These are phyloP conservation scores for Epizoanthus ramosus DNA, from an alignment of 92 coral and sea anemone species.

Conservation along the genomic window DNA sequence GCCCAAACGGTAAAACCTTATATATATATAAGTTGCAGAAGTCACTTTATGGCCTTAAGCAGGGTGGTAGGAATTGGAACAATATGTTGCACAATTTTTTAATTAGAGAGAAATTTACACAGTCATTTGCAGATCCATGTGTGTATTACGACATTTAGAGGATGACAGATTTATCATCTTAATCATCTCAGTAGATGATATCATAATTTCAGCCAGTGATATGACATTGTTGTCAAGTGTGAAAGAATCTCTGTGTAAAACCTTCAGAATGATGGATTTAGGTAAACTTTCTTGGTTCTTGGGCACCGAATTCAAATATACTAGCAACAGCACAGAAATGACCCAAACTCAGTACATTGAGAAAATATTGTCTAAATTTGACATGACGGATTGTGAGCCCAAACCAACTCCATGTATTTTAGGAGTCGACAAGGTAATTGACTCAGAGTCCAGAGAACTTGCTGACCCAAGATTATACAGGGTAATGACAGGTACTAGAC, in stretches of 20 bases:
- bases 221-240: constrained; percentile 28
- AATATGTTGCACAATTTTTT: constrained; percentile 35
- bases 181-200: no score
- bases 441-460: constrained; percentile 25
- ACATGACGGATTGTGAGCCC: no score
- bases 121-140: constrained; percentile 51
- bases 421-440: constrained; percentile 27
- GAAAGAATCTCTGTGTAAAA: constrained; percentile 31
- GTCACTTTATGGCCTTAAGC: constrained; percentile 35
- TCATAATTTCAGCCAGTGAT: constrained; percentile 49
- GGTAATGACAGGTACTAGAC: constrained; percentile 55
- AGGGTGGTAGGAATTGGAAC: constrained; percentile 48
- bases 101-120: constrained; percentile 30
- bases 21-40: constrained; percentile 38
- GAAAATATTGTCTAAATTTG: constrained; percentile 39
- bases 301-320: constrained; percentile 34
- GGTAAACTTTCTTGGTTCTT: constrained; percentile 50
- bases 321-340: constrained; percentile 16
- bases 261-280: constrained; percentile 63
- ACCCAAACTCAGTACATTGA: constrained; percentile 45
- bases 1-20: constrained; percentile 45
- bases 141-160: constrained; percentile 15
- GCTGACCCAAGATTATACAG: constrained; percentile 35
- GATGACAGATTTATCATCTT: neutral
- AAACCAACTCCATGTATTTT: constrained; percentile 50